Base-by-base conservation (phyloP, 1,140 invertebrate genomes). In the Asobara japonica region DNA sequence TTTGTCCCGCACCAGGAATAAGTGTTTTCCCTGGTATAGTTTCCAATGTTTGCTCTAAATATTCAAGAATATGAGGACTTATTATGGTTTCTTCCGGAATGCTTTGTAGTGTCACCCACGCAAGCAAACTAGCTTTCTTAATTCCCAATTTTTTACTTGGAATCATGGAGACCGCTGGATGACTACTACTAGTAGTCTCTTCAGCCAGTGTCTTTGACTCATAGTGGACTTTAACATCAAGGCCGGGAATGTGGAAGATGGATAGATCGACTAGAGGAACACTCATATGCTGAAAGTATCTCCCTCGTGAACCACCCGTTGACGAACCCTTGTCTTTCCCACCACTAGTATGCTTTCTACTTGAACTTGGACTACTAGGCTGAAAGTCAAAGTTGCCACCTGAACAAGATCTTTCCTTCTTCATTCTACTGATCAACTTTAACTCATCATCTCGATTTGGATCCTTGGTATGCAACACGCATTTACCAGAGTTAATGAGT, bases 81-180 rank as follows among this genome's bases (percentile, higher is more conserved):
- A 98, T 96, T 67, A 98, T 94, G 0, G 96, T 97, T 88, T 97
- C 96, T 86, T 98, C 97, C 0, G 97, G 96, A 74, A 98, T 95
- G 80, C 96, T 97, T 83, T 98, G 96, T 27, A 98, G 86, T 1
- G 96, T 98, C 87, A 97, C 94, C 97, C 96, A 98, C 13, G 96
- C 96, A 86, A 97, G 98, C 0, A 98, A 88, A 60, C 94, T 95
- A 1, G 96, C 97, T 76, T 97, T 96, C 84, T 98, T 98, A 0
- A 91, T 92, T 65, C 91, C 91, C 38, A 90, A 84, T 75, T 93
- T 92, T 71, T 89, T 88, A 0, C 85, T 38, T 0, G 78, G 45
- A 1, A 76, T 82, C 8, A 68, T 83, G 76, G 0, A 83, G 74
- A 25, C 79, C 78, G 16, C 85, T 80, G 2, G 80, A 69, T 7